A percentile compares a stretch with the other conserved stretches of the same genome.
phyloP scores from a whole-genome alignment of 1,140 invertebrate genomes.

The Caenorhabditis latens region DNA sequence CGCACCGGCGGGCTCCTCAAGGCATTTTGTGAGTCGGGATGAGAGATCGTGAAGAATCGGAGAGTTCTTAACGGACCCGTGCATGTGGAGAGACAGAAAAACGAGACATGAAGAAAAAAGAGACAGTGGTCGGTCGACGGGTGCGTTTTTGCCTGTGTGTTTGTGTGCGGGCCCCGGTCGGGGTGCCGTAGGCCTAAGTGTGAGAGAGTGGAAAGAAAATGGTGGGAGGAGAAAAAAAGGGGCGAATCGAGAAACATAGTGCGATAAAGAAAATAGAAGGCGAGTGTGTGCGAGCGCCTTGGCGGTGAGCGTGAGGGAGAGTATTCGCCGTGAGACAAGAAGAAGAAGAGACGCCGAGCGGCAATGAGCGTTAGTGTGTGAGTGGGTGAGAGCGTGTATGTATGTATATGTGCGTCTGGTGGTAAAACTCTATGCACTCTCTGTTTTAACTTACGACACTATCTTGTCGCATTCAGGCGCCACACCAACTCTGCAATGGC shows the following conservation, averaged over 20 bases:
- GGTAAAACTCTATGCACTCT: slow-evolving; percentile 58
- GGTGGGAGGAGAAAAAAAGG: neutral
- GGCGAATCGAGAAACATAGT: slow-evolving; percentile 49
- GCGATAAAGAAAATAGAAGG: slow-evolving; percentile 10
- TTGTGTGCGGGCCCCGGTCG: slow-evolving; percentile 27
- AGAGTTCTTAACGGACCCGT: neutral
- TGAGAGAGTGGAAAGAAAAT: neutral
- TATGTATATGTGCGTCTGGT: slow-evolving; percentile 58
- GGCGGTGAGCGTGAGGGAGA: slow-evolving; percentile 11
- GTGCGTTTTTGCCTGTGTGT: slow-evolving; percentile 43
- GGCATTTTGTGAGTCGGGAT: slow-evolving; percentile 42
- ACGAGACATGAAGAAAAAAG: slow-evolving; percentile 28
- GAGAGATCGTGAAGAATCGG: slow-evolving; percentile 10
- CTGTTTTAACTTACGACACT: slow-evolving; percentile 54
- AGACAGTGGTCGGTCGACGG: slow-evolving; percentile 31
- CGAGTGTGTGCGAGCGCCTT: slow-evolving; percentile 20
- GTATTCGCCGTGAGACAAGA: slow-evolving; percentile 18
- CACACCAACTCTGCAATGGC: slow-evolving; percentile 43
- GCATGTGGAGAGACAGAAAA: slow-evolving; percentile 11
- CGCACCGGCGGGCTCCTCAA: slow-evolving; percentile 2
- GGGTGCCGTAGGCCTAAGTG: slow-evolving; percentile 46
- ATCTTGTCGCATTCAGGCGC: slow-evolving; percentile 55
- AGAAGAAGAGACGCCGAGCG: slow-evolving; percentile 44
- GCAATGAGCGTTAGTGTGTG: slow-evolving; percentile 56
- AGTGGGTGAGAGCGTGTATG: slow-evolving; percentile 59